A percentile compares a stretch with the other conserved stretches of the same genome.
Conservation (phyloP, 2,797 vertebrate species). For the Apogon hyalosoma region DNA sequence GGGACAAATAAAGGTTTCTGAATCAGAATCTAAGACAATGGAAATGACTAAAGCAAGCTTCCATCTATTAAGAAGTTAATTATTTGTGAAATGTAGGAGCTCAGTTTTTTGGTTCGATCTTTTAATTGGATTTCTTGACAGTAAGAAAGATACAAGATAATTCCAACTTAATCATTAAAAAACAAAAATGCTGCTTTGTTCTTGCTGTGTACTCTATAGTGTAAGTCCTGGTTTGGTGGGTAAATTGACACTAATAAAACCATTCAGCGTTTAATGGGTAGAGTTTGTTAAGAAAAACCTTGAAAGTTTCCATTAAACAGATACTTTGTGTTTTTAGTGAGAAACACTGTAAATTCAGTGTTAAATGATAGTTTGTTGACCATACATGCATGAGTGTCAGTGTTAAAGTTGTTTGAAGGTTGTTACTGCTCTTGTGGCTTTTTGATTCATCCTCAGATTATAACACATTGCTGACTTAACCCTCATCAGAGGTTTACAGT, state of each 20-base stretch:
- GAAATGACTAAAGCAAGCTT: too few species aligned
- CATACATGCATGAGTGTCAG: conserved; percentile 5
- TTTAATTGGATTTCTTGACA: conserved; percentile 5
- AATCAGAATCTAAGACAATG: too few species aligned
- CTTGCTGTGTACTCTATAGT: background rate
- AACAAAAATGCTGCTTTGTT: conserved; percentile 15
- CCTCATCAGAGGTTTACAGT: background rate
- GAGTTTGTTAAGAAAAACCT: conserved; percentile 7
- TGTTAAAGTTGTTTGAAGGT: conserved; percentile 17
- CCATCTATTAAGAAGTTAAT: too few species aligned
- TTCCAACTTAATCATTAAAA: conserved; percentile 1
- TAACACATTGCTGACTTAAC: background rate
- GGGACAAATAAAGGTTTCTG: too few species aligned
- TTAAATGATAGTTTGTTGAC: background rate
- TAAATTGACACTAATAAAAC: background rate
- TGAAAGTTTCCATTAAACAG: background rate
- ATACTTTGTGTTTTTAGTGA: background rate
- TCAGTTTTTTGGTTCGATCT: background rate
- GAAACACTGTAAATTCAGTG: background rate
- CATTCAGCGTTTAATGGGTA: conserved; percentile 2
- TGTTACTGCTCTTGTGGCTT: background rate
- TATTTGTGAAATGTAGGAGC: background rate
- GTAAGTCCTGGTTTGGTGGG: background rate
- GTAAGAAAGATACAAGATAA: background rate
- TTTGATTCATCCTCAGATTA: conserved; percentile 7